phyloP scores from a whole-genome alignment of 1,140 invertebrate genomes.

The Lepidotrigona ventralis region DNA sequence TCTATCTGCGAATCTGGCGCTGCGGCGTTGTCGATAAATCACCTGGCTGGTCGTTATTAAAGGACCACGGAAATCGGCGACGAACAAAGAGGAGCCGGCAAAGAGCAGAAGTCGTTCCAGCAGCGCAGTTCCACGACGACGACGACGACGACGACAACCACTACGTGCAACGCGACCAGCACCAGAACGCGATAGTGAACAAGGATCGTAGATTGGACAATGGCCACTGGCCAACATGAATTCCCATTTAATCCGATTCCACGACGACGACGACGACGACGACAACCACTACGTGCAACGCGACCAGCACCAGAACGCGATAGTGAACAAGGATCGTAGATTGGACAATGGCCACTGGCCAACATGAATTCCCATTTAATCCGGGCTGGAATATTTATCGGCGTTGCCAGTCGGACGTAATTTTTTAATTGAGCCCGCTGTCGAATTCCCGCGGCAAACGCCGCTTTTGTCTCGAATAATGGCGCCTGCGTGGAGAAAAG shows the following conservation, averaged over 20 bases:
- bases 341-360: conserved; percentile 36
- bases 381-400: conserved; percentile 39
- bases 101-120: background rate
- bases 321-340: conserved; percentile 36
- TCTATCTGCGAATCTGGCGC: conserved; percentile 56
- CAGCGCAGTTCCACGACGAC: background rate
- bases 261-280: background rate
- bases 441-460: conserved; percentile 6
- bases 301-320: background rate
- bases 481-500: background rate
- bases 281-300: background rate
- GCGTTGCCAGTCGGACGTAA: background rate
- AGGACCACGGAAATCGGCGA: conserved; percentile 58
- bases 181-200: conserved; percentile 11
- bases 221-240: conserved; percentile 31
- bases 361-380: conserved; percentile 37
- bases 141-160: background rate
- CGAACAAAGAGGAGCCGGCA: conserved; percentile 43
- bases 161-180: background rate
- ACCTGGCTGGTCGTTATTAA: conserved; percentile 60
- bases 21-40: conserved; percentile 65
- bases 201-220: conserved; percentile 41
- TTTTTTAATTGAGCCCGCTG: conserved; percentile 21
- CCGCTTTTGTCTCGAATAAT: conserved; percentile 7
- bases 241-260: conserved; percentile 31